Conservation (phyloP, 2,888 invertebrate genomes). For the Petrolisthes cinctipes region DNA sequence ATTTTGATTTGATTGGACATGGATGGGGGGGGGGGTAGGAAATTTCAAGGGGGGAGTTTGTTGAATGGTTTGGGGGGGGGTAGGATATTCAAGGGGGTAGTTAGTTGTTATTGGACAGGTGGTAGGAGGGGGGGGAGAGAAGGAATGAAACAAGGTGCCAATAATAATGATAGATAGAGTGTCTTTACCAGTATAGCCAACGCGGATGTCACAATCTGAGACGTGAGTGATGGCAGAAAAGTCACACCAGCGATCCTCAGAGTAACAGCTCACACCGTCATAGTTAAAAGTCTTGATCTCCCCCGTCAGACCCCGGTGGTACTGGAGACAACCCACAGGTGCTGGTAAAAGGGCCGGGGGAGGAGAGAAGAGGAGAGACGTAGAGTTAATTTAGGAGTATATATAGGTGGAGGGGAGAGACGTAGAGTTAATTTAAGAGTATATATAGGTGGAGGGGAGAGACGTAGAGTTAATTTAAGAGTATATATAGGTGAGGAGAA, state of each 20-base stretch:
- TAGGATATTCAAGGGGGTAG: too few relatives aligned
- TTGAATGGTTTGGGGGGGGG: too few relatives aligned
- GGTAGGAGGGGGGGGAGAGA: too few relatives aligned
- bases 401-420: background rate
- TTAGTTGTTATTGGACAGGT: too few relatives aligned
- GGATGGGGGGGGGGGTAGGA: too few relatives aligned
- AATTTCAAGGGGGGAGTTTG: too few relatives aligned
- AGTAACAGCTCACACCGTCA: conserved; percentile 58
- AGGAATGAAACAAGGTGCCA: background rate
- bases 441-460: too few relatives aligned
- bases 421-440: too few relatives aligned
- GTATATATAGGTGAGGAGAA: background rate
- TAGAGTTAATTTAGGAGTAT: too few relatives aligned
- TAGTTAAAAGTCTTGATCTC: conserved; percentile 63
- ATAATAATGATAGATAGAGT: background rate
- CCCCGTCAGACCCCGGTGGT: conserved; percentile 58
- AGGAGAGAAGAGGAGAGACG: background rate
- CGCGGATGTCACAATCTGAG: conserved; percentile 58
- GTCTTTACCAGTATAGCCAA: conserved; percentile 54
- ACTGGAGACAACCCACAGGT: conserved; percentile 62
- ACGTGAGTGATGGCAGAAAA: conserved; percentile 45
- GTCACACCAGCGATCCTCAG: conserved; percentile 59
- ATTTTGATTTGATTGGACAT: too few relatives aligned
- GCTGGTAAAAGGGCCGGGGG: conserved; percentile 24
- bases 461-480: too few relatives aligned